Conservation (phyloP, 2,888 invertebrate genomes). For the Tribolium freemani region DNA sequence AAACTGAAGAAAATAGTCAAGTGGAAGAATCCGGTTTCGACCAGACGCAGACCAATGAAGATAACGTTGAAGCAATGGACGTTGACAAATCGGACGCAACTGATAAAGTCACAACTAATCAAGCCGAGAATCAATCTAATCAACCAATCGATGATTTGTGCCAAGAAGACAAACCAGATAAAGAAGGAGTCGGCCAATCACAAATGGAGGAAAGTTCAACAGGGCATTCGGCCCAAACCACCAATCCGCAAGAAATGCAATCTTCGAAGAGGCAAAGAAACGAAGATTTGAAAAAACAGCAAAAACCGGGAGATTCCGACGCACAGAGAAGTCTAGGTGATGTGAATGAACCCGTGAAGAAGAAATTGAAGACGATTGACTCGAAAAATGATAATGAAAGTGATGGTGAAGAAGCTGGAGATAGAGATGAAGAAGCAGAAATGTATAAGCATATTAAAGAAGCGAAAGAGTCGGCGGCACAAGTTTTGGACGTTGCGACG, state of each 20-base stretch:
- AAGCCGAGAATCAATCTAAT: conserved; percentile 58
- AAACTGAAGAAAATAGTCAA: conserved; percentile 63
- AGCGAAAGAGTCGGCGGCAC: conserved; percentile 80
- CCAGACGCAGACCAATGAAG: conserved; percentile 64
- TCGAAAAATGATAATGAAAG: conserved; percentile 65
- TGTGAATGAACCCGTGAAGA: conserved; percentile 74
- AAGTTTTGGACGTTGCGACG: conserved; percentile 83
- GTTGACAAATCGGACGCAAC: conserved; percentile 66
- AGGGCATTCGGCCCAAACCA: conserved; percentile 74
- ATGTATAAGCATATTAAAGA: conserved; percentile 90
- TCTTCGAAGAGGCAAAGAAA: conserved; percentile 55
- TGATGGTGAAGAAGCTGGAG: conserved; percentile 68
- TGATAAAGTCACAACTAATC: conserved; percentile 67
- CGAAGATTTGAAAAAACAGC: conserved; percentile 72
- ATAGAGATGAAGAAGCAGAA: conserved; percentile 69
- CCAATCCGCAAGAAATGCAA: conserved; percentile 59
- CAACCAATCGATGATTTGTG: conserved; percentile 69
- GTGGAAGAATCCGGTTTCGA: conserved; percentile 60
- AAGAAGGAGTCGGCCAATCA: conserved; percentile 78
- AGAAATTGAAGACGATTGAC: conserved; percentile 73
- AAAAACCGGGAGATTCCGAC: conserved; percentile 82
- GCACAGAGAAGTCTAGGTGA: conserved; percentile 80
- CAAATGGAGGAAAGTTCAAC: conserved; percentile 80
- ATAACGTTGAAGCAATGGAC: conserved; percentile 67
- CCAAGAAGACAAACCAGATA: conserved; percentile 75